Conservation (phyloP, 2,113 vertebrate genomes). For the Burhinus oedicnemus region DNA sequence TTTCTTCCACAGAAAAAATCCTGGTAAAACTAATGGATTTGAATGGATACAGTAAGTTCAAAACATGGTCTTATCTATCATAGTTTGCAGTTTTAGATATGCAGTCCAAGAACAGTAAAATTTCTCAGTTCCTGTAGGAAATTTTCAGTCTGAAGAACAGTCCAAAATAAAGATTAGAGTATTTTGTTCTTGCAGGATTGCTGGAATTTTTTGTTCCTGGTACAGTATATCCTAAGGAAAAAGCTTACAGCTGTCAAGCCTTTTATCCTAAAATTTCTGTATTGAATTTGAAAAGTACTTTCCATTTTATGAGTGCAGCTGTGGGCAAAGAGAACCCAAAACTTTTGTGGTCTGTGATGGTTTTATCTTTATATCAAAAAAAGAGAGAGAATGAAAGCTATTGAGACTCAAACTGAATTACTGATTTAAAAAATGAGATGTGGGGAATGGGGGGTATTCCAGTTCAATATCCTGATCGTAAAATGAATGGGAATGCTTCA, state of each 20-base stretch:
- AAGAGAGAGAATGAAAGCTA: not conserved
- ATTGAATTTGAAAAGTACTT: not conserved
- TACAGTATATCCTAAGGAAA: not conserved
- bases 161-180: not conserved
- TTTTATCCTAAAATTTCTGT: not conserved
- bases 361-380: not conserved
- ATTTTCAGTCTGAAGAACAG: not conserved
- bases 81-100: not conserved
- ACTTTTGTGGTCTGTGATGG: not conserved
- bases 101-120: not conserved
- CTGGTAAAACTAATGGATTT: not conserved
- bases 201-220: not conserved
- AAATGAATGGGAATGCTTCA: not conserved
- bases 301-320: not conserved
- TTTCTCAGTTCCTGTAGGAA: not conserved
- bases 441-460: not conserved
- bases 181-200: not conserved
- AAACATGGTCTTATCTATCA: not conserved
- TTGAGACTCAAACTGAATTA: not conserved
- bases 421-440: accelerated
- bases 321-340: not conserved
- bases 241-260: not conserved
- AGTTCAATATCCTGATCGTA: not conserved
- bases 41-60: not conserved
- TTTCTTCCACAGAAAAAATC: not conserved